A percentile compares a stretch with the other conserved stretches of the same genome.
Evolutionary conservation across 2,888 invertebrate species (phyloP).

Genomic region (Drosophila prostipennis): DNA sequence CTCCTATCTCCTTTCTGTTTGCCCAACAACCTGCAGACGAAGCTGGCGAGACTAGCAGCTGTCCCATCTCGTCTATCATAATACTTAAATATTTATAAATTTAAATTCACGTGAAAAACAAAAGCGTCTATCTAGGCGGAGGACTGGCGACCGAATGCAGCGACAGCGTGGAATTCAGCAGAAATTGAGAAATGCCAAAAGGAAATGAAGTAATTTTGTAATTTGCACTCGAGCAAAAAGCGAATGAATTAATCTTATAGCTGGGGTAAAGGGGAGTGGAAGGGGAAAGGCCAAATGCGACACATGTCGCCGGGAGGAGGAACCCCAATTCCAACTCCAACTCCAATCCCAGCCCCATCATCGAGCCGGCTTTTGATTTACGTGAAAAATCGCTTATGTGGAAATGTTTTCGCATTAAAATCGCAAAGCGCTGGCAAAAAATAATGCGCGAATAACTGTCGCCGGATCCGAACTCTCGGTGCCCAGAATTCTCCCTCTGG

Average conservation of each 20-base stretch:
- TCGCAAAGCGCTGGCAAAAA: constrained; percentile 25
- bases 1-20: constrained; percentile 46
- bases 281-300: constrained; percentile 36
- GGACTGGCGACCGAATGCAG: constrained; percentile 53
- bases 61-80: constrained; percentile 60
- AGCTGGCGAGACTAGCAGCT: constrained; percentile 42
- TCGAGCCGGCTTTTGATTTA: constrained; percentile 71
- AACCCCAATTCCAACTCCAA: constrained; percentile 1
- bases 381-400: constrained; percentile 77
- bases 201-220: constrained; percentile 77
- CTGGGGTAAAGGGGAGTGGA: constrained; percentile 15
- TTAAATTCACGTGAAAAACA: constrained; percentile 74
- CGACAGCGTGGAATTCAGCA: constrained; percentile 58
- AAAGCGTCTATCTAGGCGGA: constrained; percentile 62
- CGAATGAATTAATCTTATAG: constrained; percentile 74
- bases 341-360: constrained; percentile 33
- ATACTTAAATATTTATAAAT: constrained; percentile 76
- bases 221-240: constrained; percentile 76
- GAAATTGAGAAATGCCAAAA: constrained; percentile 77
- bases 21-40: constrained; percentile 51
- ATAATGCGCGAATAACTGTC: constrained; percentile 32
- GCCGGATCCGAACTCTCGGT: constrained; percentile 19
- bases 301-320: constrained; percentile 30
- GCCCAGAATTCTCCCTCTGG: not conserved
- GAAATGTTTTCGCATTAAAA: constrained; percentile 69